Evolutionary conservation across 2,797 vertebrate genomes (phyloP).

Genomic region (Erithacus rubecula): DNA sequence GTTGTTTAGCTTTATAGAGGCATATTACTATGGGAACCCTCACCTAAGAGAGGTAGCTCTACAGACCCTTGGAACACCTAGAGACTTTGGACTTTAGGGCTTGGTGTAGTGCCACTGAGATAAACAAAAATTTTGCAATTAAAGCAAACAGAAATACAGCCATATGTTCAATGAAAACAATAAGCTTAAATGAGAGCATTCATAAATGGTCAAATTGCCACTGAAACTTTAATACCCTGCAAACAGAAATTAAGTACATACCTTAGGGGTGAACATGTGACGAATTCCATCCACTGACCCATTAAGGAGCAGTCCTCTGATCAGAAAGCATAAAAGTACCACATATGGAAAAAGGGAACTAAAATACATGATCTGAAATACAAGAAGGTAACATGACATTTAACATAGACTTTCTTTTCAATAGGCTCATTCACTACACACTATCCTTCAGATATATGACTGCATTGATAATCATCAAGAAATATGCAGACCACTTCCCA

Average conservation of each 20-base stretch:
- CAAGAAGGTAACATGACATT: background rate
- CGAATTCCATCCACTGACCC: constrained; percentile 92
- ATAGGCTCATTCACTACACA: background rate
- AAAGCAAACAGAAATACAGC: background rate
- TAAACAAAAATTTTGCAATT: background rate
- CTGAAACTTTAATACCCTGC: background rate
- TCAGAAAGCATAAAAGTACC: constrained; percentile 94
- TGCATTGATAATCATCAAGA: background rate
- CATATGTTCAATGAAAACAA: background rate
- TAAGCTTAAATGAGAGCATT: background rate
- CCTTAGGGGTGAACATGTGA: constrained; percentile 98
- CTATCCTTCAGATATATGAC: background rate
- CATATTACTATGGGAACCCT: background rate
- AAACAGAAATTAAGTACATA: constrained; percentile 57
- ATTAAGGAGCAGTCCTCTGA: constrained; percentile 88
- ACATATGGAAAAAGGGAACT: constrained; percentile 96
- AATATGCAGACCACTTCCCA: background rate
- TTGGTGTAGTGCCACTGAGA: background rate
- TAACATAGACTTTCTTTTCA: background rate
- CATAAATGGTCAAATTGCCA: background rate
- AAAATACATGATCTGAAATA: constrained; percentile 95
- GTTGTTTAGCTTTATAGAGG: background rate
- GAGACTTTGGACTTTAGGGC: background rate
- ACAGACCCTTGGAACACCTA: background rate
- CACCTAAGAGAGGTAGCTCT: background rate